These are phyloP conservation scores for Sarcophaga caerulescens DNA, from an alignment of 2,888 invertebrate species.

Conservation along the genomic window DNA sequence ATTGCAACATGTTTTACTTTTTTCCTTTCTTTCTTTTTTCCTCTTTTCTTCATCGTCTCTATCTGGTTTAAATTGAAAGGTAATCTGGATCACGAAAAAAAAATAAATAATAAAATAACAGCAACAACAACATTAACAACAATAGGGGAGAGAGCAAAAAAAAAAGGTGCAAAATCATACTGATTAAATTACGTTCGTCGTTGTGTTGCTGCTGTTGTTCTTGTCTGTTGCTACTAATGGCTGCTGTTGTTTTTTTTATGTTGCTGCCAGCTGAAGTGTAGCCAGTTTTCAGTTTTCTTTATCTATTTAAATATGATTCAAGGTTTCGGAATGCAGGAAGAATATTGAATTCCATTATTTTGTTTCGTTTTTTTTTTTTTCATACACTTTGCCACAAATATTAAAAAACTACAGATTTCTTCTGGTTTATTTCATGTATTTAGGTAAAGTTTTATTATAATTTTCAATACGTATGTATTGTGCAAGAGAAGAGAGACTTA, in stretches of 20 bases:
- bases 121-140: not conserved
- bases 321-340: constrained; percentile 82
- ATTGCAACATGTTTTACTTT: constrained; percentile 57
- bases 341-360: constrained; percentile 77
- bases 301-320: constrained; percentile 78
- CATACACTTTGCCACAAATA: not conserved
- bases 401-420: constrained; percentile 36
- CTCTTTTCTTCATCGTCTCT: not conserved
- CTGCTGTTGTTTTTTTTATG: not conserved
- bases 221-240: constrained; percentile 21
- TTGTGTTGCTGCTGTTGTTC: constrained; percentile 40
- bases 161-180: constrained; percentile 60
- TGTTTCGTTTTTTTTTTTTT: constrained; percentile 43
- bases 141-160: not conserved
- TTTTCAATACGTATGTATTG: not conserved
- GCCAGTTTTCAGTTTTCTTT: constrained; percentile 36
- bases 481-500: not conserved
- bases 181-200: constrained; percentile 62
- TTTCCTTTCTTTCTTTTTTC: constrained; percentile 5
- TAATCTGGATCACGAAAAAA: constrained; percentile 45
- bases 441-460: constrained; percentile 40
- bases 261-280: not conserved
- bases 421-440: constrained; percentile 42
- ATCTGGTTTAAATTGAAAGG: constrained; percentile 54
- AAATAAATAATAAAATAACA: not conserved